phyloP scores from a whole-genome alignment of 2,888 invertebrate species.

The Matsumyia berberina region DNA sequence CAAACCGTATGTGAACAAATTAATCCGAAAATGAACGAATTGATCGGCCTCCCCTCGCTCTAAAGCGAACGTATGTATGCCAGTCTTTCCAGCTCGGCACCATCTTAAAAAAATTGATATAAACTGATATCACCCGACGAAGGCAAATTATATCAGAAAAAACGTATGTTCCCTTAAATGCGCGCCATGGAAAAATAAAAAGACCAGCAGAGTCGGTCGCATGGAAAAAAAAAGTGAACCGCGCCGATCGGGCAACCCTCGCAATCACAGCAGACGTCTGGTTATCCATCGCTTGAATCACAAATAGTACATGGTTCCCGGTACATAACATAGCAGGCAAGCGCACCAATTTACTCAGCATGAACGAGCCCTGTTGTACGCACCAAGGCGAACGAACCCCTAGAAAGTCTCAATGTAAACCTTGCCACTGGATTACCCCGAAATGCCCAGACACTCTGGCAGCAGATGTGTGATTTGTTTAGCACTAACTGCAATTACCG shows the following conservation, averaged over 20 bases:
- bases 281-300: conserved; percentile 56
- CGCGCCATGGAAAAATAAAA: conserved; percentile 59
- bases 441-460: conserved; percentile 61
- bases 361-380: conserved; percentile 44
- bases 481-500: conserved; percentile 75
- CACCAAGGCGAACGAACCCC: conserved; percentile 56
- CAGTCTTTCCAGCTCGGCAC: conserved; percentile 12
- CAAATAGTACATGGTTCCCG: conserved; percentile 42
- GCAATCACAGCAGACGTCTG: conserved; percentile 49
- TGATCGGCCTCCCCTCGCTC: conserved; percentile 13
- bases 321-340: conserved; percentile 41
- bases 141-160: conserved; percentile 43
- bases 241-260: conserved; percentile 46
- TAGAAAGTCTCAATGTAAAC: conserved; percentile 43
- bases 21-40: conserved; percentile 35
- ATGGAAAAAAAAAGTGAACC: conserved; percentile 49
- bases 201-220: conserved; percentile 50
- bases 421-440: conserved; percentile 57
- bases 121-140: conserved; percentile 35
- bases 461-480: conserved; percentile 76
- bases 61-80: background rate
- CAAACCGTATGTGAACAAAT: conserved; percentile 35
- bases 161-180: conserved; percentile 71
- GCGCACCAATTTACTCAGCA: conserved; percentile 73
- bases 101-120: conserved; percentile 45